Conservation (phyloP, 2,797 vertebrate species). For the Catharus ustulatus region DNA sequence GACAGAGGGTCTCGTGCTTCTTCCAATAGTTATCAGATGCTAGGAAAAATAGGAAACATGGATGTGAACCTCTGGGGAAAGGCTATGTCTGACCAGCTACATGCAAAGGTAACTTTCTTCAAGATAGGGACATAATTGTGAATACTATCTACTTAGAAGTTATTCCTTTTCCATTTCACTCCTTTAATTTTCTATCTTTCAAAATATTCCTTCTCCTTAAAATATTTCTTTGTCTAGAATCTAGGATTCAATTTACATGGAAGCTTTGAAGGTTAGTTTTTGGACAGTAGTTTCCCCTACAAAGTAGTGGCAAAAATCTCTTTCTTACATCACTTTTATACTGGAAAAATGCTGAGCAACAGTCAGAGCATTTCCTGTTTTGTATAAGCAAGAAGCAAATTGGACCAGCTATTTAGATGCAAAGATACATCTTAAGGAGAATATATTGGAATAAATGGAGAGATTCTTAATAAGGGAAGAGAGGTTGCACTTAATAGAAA, state of each 20-base stretch:
- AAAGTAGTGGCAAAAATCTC: neutral
- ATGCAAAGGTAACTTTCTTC: neutral
- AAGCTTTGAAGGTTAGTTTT: neutral
- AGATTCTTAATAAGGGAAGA: conserved; percentile 76
- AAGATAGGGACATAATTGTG: neutral
- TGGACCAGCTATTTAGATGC: conserved; percentile 59
- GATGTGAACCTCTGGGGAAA: neutral
- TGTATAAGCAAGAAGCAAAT: conserved; percentile 22
- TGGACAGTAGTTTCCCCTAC: neutral
- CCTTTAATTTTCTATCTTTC: neutral
- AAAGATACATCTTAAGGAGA: conserved; percentile 68
- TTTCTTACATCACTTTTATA: neutral
- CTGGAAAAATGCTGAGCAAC: neutral
- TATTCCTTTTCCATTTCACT: neutral
- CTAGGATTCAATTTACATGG: neutral
- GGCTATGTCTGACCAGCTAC: neutral
- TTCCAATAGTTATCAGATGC: neutral
- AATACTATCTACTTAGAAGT: neutral
- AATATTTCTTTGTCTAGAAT: neutral
- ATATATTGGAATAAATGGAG: conserved; percentile 68
- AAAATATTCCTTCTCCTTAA: neutral
- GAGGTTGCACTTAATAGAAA: conserved; percentile 79
- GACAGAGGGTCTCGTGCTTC: neutral
- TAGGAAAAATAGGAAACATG: neutral
- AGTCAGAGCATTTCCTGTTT: neutral